phyloP scores from a whole-genome alignment of 2,113 vertebrate genomes.

The Daphoenositta chrysoptera region DNA sequence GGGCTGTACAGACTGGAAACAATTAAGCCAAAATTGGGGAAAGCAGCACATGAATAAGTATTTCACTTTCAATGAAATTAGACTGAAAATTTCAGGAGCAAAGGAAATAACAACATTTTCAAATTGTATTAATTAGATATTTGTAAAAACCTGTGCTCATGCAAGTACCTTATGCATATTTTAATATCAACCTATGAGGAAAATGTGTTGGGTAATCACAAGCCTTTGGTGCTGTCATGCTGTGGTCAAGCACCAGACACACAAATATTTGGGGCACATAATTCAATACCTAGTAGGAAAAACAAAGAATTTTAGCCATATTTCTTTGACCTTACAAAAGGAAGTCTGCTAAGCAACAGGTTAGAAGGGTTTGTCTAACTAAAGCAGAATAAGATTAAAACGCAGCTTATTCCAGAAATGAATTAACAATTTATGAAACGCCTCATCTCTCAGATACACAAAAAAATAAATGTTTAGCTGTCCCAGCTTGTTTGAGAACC shows the following conservation, averaged over 20 bases:
- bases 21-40: constrained; percentile 51
- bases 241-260: neutral
- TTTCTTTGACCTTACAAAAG: neutral
- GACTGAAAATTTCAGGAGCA: neutral
- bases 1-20: constrained; percentile 35
- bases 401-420: neutral
- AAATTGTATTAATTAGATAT: constrained; percentile 21
- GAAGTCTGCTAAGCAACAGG: neutral
- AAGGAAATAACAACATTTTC: neutral
- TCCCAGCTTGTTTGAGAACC: neutral
- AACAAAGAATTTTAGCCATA: neutral
- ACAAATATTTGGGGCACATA: neutral
- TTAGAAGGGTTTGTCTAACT: neutral
- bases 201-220: neutral
- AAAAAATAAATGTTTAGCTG: neutral
- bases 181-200: neutral
- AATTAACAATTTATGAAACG: neutral
- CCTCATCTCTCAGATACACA: neutral
- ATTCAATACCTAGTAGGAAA: neutral
- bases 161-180: neutral
- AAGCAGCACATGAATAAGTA: constrained; percentile 39
- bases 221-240: neutral
- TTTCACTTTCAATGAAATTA: constrained; percentile 18
- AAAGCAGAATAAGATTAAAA: neutral
- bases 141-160: neutral